Base-by-base conservation (phyloP, 2,797 vertebrate species). In the Sebastes nivosus region DNA sequence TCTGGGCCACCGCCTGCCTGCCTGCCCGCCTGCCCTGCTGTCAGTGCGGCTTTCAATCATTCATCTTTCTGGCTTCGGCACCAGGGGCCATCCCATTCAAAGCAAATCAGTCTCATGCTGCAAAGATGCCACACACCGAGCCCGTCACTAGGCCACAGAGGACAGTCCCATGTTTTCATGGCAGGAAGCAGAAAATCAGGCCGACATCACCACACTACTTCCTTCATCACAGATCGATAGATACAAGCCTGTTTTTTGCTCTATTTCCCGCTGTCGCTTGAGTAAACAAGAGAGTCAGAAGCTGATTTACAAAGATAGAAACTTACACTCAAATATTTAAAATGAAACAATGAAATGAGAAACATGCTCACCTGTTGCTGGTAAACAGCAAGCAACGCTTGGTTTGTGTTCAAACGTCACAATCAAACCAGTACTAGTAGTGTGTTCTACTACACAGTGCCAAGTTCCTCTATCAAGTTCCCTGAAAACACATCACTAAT, bases 11-110 rank as follows among this genome's bases (percentile, higher is more conserved):
- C 78, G 87, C 92, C 91, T 89, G 88, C 91, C 72, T 84, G 77
- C 81, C 72, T 72, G 55, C 70, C 73, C 64, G 83, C 86, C 82
- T 76, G 79, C 83, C 79, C 83, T 85, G 82, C 89, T 89, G 92
- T 93, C 93, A 90, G 87, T 82, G 85, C 46, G 18, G 82, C 91
- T 93, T 93, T 93, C 87, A 94, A 94, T 95, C 95, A 95, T 95
- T 95, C 93, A 95, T 94, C 89, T 92, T 91, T 94, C 86, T 87
- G 81, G 88, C 84, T 89, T 72, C 34, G 25, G 71, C 83, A 75
- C 81, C 29, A 2, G 81, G 81, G 80, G 79, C 88, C 81, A 80
- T 79, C 81, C 82, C 83, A 91, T 94, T 95, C 94, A 87, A 92
- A 91, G 93, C 92, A 94, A 94, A 95, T 95, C 88, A 90, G 90